A percentile compares a stretch with the other conserved stretches of the same genome.
Evolutionary conservation across 2,113 vertebrate species (phyloP).

Genomic region (Anas platyrhynchos): DNA sequence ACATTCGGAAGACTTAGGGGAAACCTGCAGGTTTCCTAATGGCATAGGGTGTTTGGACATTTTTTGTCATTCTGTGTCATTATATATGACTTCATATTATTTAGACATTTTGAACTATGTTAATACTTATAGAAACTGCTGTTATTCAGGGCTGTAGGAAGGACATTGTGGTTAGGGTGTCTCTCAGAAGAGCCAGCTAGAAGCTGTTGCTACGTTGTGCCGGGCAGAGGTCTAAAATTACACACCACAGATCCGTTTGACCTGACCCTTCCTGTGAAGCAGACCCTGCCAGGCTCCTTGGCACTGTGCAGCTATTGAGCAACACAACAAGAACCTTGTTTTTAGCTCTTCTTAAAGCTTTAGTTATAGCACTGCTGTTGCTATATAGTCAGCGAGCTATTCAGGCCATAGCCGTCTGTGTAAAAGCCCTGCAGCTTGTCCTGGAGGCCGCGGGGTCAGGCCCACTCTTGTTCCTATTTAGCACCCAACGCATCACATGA

Average conservation of each 20-base stretch:
- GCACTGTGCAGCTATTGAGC: neutral
- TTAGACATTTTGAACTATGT: neutral
- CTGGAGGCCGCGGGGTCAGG: neutral
- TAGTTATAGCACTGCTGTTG: neutral
- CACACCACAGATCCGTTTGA: neutral
- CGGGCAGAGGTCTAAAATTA: neutral
- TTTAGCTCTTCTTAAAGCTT: conserved; percentile 16
- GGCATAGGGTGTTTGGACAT: neutral
- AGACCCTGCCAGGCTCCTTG: neutral
- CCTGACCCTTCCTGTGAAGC: neutral
- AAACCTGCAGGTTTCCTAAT: neutral
- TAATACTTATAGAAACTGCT: neutral
- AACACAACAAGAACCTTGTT: conserved; percentile 12
- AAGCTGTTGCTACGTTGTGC: neutral
- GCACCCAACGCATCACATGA: neutral
- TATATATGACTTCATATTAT: neutral
- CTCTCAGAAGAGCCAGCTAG: neutral
- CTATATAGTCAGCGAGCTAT: neutral
- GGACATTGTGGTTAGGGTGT: neutral
- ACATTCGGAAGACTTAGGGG: neutral
- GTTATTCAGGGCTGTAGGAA: neutral
- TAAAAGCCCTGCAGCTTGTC: neutral
- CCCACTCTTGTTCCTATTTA: conserved; percentile 18
- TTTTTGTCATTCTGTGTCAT: neutral
- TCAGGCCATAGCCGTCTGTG: neutral